Percentiles rank a stretch among this genome's conserved stretches.
Conservation (phyloP, 2,888 invertebrate species). For the Adelognathus sp. region DNA sequence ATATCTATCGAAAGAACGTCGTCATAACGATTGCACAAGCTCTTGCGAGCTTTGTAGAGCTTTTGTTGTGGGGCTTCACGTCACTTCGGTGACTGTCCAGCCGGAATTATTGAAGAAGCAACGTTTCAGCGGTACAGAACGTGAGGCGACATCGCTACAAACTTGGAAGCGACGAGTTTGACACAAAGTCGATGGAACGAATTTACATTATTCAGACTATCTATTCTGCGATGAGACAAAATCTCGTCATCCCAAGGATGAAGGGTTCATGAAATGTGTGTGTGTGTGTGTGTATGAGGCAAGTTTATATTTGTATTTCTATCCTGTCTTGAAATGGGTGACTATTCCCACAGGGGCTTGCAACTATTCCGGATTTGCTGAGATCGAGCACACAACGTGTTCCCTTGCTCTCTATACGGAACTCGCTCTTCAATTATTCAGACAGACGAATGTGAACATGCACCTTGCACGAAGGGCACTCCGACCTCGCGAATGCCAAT, state of each 20-base stretch:
- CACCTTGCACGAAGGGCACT: slow-evolving; percentile 1
- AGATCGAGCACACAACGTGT: background rate
- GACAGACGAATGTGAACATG: background rate
- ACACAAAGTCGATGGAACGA: slow-evolving; percentile 21
- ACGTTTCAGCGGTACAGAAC: slow-evolving; percentile 5
- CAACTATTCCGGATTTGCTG: background rate
- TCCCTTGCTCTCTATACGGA: background rate
- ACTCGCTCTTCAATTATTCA: slow-evolving; percentile 41
- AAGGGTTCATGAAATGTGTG: no score
- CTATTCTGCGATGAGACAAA: slow-evolving; percentile 25
- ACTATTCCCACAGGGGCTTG: background rate
- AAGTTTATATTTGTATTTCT: slow-evolving; percentile 25
- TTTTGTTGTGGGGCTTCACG: slow-evolving; percentile 46
- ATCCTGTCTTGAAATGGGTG: no score
- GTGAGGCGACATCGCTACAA: background rate
- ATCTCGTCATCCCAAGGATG: no score
- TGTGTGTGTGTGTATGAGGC: no score
- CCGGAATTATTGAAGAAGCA: background rate
- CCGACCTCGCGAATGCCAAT: background rate
- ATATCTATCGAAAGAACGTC: slow-evolving; percentile 15
- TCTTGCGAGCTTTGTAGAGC: slow-evolving; percentile 22
- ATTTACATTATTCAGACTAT: slow-evolving; percentile 49
- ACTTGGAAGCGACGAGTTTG: no score
- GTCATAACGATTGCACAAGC: slow-evolving; percentile 43
- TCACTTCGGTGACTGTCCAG: slow-evolving; percentile 8